phyloP scores from a whole-genome alignment of 2,113 vertebrate genomes.

The Urocynchramus pylzowi region DNA sequence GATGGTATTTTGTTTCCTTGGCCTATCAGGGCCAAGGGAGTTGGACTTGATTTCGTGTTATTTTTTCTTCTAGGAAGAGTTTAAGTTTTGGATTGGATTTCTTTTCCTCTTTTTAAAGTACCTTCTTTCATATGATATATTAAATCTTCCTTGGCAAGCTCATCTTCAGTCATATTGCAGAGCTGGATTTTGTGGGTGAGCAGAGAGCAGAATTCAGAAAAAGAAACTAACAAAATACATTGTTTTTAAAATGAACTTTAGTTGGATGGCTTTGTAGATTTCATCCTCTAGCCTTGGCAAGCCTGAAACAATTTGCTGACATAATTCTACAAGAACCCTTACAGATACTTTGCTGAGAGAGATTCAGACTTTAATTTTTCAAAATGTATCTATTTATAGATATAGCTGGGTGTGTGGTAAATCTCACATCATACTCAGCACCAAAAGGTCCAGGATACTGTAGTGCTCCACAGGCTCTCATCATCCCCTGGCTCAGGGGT shows the following conservation, averaged over 20 bases:
- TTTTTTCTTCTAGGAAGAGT: background rate
- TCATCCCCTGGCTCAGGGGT: background rate
- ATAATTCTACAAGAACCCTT: background rate
- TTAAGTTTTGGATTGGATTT: background rate
- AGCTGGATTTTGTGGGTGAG: background rate
- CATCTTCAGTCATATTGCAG: background rate
- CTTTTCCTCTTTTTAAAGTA: background rate
- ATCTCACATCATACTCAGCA: background rate
- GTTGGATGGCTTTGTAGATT: background rate
- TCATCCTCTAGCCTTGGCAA: background rate
- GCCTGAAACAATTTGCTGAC: slow-evolving; percentile 2
- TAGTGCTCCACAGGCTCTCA: background rate
- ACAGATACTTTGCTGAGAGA: background rate
- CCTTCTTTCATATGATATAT: background rate
- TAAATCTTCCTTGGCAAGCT: background rate
- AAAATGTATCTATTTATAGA: background rate
- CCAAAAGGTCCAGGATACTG: background rate
- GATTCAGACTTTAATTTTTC: background rate
- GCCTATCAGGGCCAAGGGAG: no score
- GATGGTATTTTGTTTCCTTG: no score
- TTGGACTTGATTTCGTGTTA: background rate
- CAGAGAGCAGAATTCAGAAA: background rate
- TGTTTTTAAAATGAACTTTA: background rate
- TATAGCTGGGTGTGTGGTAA: background rate
- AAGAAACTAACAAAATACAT: background rate